phyloP scores from a whole-genome alignment of 2,888 invertebrate species.

The Ypsolopha scabrella region DNA sequence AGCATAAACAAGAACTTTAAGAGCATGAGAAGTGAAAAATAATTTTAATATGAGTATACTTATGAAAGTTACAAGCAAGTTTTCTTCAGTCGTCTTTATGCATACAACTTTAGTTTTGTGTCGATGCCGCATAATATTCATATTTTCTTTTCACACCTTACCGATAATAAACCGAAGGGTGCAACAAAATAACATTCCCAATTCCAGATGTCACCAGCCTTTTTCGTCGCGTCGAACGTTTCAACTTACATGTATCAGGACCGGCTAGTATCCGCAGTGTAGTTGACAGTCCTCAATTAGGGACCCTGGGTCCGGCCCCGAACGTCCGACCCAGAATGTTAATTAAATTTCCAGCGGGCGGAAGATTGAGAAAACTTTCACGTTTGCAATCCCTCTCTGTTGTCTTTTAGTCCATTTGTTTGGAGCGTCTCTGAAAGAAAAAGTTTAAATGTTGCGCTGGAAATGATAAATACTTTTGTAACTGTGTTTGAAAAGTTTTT shows the following conservation, averaged over 20 bases:
- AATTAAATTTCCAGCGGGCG: constrained; percentile 44
- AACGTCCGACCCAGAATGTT: constrained; percentile 32
- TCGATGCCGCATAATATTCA: no score
- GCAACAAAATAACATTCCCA: neutral
- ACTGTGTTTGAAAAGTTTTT: no score
- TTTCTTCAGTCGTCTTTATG: no score
- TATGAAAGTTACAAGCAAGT: no score
- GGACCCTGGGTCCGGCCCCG: constrained; percentile 26
- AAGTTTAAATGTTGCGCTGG: constrained; percentile 8
- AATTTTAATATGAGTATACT: no score
- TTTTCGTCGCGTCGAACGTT: neutral
- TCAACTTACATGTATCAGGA: neutral
- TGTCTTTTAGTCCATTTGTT: constrained; percentile 30
- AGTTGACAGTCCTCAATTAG: constrained; percentile 49
- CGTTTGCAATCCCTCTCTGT: constrained; percentile 25
- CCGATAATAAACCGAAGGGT: no score
- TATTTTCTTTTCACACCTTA: no score
- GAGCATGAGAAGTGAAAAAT: no score
- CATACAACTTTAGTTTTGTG: no score
- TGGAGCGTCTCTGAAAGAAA: constrained; percentile 6
- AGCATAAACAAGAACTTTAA: no score
- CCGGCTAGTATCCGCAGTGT: constrained; percentile 25
- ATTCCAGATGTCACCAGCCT: neutral
- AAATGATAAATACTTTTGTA: no score
- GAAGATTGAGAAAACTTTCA: constrained; percentile 36